Base-by-base conservation (phyloP, 2,888 invertebrate species). In the Mesopsocus fuscifrons region DNA sequence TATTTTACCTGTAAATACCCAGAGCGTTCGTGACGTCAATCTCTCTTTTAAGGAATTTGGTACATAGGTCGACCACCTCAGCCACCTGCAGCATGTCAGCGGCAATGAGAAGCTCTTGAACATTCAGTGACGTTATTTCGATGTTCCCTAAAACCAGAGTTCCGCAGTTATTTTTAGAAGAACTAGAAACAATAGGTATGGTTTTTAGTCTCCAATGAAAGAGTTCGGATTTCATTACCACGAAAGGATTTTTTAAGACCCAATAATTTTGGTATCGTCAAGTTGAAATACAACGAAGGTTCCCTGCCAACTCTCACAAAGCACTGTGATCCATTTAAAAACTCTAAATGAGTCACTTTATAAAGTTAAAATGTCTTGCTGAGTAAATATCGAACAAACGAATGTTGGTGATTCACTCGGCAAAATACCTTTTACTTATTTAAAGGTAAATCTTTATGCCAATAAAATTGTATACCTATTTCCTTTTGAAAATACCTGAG, bases 71-170 rank as follows among this genome's bases (percentile, higher is more conserved):
- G 13, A 91, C 81, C 32, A 81, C 74, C 59, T 88, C 88, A 50
- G 77, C 71, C 38, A 92, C 64, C 59, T 87, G 81, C 46, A 92
- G 64, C 89, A 92, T 91, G 60, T 91, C 89, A 34, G 89, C 87
- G 34, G 88, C 85, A 49, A 82, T 75, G 53, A 91, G 69, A 51
- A 92, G 63, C 55, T 88, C 88, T 62, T 89, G 88, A 44, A 91
- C 89, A 62, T 84, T 85, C 45, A 74, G 71, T 62, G 77, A 75
- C 50, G 73, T 74, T 49, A 82, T 72, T 49, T 68, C 61, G 45
- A 80, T 69, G 63, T 74, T 69, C 48, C 77, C 77, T 66, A 58
- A 48, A 51, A 50, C n/a, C 26, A 26, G 26, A n/a, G n/a, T n/a
- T n/a, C n/a, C n/a, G n/a, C n/a, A n/a, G n/a, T n/a, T n/a, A 42